These are phyloP conservation scores for Drosophila neotestacea DNA, from an alignment of 2,888 invertebrate genomes.

Conservation along the genomic window DNA sequence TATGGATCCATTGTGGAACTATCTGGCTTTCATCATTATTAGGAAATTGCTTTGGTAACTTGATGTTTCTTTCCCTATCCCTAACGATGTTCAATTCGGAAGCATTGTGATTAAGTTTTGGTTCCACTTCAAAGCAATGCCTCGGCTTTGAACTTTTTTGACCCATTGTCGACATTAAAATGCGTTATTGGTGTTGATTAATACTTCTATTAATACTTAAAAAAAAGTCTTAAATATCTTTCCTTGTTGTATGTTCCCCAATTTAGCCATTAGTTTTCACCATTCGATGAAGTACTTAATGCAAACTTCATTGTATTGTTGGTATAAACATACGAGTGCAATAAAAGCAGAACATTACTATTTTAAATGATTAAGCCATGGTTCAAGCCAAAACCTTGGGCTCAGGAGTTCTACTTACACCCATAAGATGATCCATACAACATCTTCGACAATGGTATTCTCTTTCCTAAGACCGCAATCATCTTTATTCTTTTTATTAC, in stretches of 20 bases:
- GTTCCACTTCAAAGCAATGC: not conserved
- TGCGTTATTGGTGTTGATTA: not conserved
- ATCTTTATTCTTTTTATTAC: not conserved
- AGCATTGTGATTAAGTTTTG: not conserved
- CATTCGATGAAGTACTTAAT: too few species aligned
- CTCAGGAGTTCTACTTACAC: conserved; percentile 7
- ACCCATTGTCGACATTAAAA: conserved; percentile 18
- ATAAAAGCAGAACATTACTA: too few species aligned
- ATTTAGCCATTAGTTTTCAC: not conserved
- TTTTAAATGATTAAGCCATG: too few species aligned
- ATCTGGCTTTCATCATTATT: not conserved
- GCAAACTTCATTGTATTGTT: too few species aligned
- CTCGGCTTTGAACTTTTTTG: conserved; percentile 6
- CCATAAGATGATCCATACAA: not conserved
- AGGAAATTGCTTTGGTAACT: not conserved
- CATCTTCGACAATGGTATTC: not conserved
- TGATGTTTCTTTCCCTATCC: not conserved
- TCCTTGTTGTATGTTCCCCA: not conserved
- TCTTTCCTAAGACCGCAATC: not conserved
- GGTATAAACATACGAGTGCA: too few species aligned
- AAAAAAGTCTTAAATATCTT: not conserved
- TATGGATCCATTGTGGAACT: conserved; percentile 64
- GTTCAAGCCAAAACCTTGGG: too few species aligned
- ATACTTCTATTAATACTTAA: not conserved
- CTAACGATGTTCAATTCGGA: not conserved